A percentile compares a stretch with the other conserved stretches of the same genome.
phyloP scores from a whole-genome alignment of 2,797 vertebrate genomes.

The Anomalospiza imberbis region DNA sequence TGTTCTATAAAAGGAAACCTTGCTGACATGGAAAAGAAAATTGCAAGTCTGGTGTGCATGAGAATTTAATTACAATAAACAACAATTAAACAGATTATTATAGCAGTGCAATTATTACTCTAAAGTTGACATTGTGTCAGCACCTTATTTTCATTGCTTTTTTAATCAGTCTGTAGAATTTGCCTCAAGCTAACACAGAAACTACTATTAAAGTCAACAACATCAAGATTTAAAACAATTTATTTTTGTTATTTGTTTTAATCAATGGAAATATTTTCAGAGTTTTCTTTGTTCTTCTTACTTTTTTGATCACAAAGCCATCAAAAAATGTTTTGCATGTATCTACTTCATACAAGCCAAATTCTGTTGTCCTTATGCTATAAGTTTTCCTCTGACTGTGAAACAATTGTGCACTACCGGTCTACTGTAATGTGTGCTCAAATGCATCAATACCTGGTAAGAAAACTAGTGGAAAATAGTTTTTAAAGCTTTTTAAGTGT shows the following conservation, averaged over 20 bases:
- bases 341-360: neutral
- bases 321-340: neutral
- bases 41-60: constrained; percentile 37
- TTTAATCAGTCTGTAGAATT: constrained; percentile 52
- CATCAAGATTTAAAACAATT: neutral
- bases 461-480: neutral
- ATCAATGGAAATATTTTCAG: neutral
- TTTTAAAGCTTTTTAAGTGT: neutral
- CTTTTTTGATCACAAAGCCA: neutral
- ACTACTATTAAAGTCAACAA: neutral
- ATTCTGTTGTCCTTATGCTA: neutral
- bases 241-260: neutral
- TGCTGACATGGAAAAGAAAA: constrained; percentile 66
- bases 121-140: constrained; percentile 59
- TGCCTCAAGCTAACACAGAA: constrained; percentile 33
- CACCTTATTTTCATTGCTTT: constrained; percentile 60
- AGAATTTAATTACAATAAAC: constrained; percentile 70
- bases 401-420: neutral
- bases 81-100: constrained; percentile 73
- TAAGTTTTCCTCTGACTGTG: neutral
- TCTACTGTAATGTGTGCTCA: neutral
- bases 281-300: neutral
- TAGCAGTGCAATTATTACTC: constrained; percentile 54
- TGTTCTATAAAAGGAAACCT: constrained; percentile 47
- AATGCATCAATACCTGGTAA: neutral